Evolutionary conservation across 2,888 invertebrate genomes (phyloP), one percentile per base, ranked within the genome.

Genomic region (Labia minor): DNA sequence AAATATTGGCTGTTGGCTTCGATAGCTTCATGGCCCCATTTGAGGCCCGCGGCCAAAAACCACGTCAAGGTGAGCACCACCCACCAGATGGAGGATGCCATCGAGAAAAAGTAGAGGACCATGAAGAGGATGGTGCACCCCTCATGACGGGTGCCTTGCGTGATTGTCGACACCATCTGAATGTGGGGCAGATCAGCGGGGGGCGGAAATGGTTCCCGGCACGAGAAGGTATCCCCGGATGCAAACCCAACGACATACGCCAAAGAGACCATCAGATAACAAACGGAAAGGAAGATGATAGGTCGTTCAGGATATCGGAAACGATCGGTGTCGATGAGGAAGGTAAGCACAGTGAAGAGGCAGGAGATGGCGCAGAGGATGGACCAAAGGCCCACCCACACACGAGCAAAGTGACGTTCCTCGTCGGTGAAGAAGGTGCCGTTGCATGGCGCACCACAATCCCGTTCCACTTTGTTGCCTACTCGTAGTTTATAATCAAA

Each of bases 41-140:
- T 96, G 68, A 96, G 83, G 33, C 95, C 95, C 69, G 96, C 95
- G 61, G 95, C 94, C 74, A 97, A 81, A 79, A 95, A 96, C 96
- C 96, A 97, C 67, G 96, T 95, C 70, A 97, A 83, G 18, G 96
- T 95, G 74, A 97, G 81, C 73, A 96, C 88, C 66, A 96, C 95
- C 96, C 96, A 97, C 96, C 97, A 96, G 74, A 96, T 92, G 76
- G 92, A 93, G 63, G 93, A 93, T 21, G 95, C 94, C 93, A 95
- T 95, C 76, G 91, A 90, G 78, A 95, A 96, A 81, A 95, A 96
- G 79, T 94, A 94, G 63, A 95, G 85, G 74, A 95, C 85, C 95
- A 97, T 95, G 79, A 97, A 97, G 67, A 96, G 84, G 70, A 97
- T 89, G 37, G 96, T 95, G 78, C 96, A 97, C 74, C 85, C 80